phyloP scores from a whole-genome alignment of 2,113 vertebrate species.

The Promerops cafer region DNA sequence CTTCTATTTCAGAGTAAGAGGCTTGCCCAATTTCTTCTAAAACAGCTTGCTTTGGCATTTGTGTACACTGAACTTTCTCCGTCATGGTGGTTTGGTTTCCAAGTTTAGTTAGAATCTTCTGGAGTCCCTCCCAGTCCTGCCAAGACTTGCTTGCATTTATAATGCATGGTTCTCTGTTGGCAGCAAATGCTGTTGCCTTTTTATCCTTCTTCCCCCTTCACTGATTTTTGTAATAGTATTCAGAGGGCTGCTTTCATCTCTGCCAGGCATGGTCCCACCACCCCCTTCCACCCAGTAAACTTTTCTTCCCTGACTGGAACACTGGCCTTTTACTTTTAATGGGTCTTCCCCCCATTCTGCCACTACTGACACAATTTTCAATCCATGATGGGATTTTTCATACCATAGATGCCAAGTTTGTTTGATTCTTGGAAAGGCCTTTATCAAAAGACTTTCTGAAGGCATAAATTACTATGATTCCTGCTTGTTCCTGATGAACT shows the following conservation, averaged over 20 bases:
- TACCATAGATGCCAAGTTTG: not conserved
- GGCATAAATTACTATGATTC: not conserved
- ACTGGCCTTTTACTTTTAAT: not conserved
- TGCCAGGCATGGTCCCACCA: not conserved
- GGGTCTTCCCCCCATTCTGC: not conserved
- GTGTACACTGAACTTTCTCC: not conserved
- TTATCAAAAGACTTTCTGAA: not conserved
- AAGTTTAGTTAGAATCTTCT: constrained; percentile 38
- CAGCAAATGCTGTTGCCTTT: not conserved
- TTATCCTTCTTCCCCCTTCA: not conserved
- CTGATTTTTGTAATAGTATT: not conserved
- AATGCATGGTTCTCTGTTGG: not conserved
- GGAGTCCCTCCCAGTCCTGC: constrained; percentile 8
- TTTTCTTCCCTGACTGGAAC: not conserved
- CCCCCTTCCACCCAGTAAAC: not conserved
- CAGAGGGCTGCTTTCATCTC: not conserved
- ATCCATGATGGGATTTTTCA: not conserved
- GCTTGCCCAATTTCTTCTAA: not conserved
- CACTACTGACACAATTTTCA: not conserved
- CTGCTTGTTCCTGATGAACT: not conserved
- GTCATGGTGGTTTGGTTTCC: not conserved
- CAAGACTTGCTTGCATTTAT: not conserved
- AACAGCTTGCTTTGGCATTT: not conserved
- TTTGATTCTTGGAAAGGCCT: not conserved
- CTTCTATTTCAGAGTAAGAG: not conserved